These are phyloP conservation scores for Neoseiulus cucumeris DNA, from an alignment of 1,140 invertebrate species.

Conservation along the genomic window DNA sequence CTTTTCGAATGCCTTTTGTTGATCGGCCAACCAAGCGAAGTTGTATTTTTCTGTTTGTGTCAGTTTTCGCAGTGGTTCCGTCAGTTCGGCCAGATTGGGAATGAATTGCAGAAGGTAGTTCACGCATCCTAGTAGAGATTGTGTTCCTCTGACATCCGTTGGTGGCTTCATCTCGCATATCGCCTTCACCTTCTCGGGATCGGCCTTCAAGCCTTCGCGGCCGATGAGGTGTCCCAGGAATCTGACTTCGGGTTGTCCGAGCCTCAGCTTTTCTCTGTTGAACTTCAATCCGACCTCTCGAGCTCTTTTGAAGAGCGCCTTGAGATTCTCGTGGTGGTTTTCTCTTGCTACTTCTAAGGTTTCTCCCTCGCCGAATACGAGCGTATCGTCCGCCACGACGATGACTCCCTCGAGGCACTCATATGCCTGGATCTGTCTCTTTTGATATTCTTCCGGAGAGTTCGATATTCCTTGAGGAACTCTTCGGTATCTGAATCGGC, in stretches of 20 bases:
- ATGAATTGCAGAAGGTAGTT: no score
- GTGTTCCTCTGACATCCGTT: slow-evolving; percentile 22
- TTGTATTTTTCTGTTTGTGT: no score
- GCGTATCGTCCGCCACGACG: no score
- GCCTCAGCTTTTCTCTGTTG: slow-evolving; percentile 12
- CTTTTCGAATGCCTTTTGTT: slow-evolving; percentile 16
- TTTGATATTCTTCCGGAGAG: no score
- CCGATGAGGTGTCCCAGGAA: slow-evolving; percentile 21
- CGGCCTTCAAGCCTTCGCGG: slow-evolving; percentile 24
- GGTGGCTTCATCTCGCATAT: slow-evolving; percentile 27
- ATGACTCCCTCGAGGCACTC: no score
- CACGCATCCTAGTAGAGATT: background rate
- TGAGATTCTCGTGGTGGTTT: background rate
- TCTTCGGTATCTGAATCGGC: slow-evolving; percentile 20
- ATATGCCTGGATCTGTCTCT: no score
- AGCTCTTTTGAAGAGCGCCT: background rate
- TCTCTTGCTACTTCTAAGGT: background rate
- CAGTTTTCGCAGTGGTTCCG: no score
- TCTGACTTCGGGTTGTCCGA: background rate
- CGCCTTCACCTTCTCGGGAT: slow-evolving; percentile 27
- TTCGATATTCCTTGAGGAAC: no score
- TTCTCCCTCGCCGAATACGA: no score
- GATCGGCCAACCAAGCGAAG: slow-evolving; percentile 12
- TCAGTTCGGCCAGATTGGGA: slow-evolving; percentile 24
- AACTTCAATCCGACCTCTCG: background rate